Conservation (phyloP, 2,888 invertebrate genomes). For the Tridacna gigas region DNA sequence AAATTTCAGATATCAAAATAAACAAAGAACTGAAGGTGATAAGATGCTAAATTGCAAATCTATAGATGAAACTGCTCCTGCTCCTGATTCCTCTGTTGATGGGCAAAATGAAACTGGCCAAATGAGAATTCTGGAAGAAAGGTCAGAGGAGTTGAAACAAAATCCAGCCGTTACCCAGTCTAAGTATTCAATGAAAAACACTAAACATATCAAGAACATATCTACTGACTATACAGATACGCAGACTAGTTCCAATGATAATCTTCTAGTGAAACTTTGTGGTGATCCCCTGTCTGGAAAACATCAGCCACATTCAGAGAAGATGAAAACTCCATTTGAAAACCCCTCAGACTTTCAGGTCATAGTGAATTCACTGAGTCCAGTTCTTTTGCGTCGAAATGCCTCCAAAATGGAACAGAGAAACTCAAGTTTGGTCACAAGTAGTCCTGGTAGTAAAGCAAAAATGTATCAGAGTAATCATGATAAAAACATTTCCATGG, state of each 20-base stretch:
- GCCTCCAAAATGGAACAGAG: slow-evolving; percentile 52
- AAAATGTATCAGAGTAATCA: slow-evolving; percentile 25
- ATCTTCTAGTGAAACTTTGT: too few species aligned
- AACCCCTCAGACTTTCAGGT: slow-evolving; percentile 77
- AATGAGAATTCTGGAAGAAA: too few species aligned
- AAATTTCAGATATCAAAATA: slow-evolving; percentile 4
- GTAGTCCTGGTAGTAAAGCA: slow-evolving; percentile 55
- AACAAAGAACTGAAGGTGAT: background rate
- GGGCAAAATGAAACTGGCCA: too few species aligned
- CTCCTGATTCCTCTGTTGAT: too few species aligned
- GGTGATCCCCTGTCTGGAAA: background rate
- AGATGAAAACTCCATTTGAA: slow-evolving; percentile 44
- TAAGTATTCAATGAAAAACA: too few species aligned
- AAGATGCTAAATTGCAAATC: too few species aligned
- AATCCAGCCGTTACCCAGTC: too few species aligned
- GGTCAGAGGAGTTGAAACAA: too few species aligned
- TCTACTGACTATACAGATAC: too few species aligned
- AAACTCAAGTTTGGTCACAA: slow-evolving; percentile 47
- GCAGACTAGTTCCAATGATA: too few species aligned
- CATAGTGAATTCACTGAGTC: slow-evolving; percentile 76
- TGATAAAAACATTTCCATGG: background rate
- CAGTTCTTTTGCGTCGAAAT: slow-evolving; percentile 72
- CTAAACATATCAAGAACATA: too few species aligned
- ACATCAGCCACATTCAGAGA: slow-evolving; percentile 5
- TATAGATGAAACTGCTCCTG: too few species aligned